Evolutionary conservation across 2,113 vertebrate genomes (phyloP), one percentile per base, ranked within the genome.

Genomic region (Theristicus caerulescens): DNA sequence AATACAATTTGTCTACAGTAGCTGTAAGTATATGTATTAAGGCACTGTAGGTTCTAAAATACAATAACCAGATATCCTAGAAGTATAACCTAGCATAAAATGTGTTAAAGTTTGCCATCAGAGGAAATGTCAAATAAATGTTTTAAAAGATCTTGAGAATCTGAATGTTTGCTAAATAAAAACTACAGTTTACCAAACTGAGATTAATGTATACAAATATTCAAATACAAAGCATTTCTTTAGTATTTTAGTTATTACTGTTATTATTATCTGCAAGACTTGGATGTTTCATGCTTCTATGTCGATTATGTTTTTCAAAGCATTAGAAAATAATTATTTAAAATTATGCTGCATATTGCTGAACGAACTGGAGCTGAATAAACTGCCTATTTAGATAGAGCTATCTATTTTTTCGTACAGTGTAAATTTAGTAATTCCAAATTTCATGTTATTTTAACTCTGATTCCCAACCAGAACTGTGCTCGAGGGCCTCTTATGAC

Each of bases 281-380:
- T 70, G 58, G 62, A 62, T 82, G 67, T 26, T 88, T 92, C 58
- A 42, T 62, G 22, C 8, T 66, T 73, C 62, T 32, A 22, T 54
- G 51, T 88, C 87, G 90, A 32, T 85, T 86, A 44, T 1, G 4
- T 62, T 90, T 85, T 85, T 77, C 46, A 71, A n/a, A 72, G 44
- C 52, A 47, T 54, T 80, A 62, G 44, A 65, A 90, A 94, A 72
- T 69, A 88, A 90, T 92, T 88, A 81, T 93, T 93, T 92, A 24
- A 65, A 78, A 88, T 94, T 54, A 84, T 36, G 10, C 15, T 86
- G 31, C 47, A 25, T 78, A 44, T 82, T 67, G 34, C 52, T 82
- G 72, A 92, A 66, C 0, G 0, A 96, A 86, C 24, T 88, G 40
- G 20, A 91, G 57, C 52, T 84, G 46, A 78, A 92, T 81, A 58